These are phyloP conservation scores for Mungos mungo DNA, from an alignment of 2,113 vertebrate species.

Conservation along the genomic window DNA sequence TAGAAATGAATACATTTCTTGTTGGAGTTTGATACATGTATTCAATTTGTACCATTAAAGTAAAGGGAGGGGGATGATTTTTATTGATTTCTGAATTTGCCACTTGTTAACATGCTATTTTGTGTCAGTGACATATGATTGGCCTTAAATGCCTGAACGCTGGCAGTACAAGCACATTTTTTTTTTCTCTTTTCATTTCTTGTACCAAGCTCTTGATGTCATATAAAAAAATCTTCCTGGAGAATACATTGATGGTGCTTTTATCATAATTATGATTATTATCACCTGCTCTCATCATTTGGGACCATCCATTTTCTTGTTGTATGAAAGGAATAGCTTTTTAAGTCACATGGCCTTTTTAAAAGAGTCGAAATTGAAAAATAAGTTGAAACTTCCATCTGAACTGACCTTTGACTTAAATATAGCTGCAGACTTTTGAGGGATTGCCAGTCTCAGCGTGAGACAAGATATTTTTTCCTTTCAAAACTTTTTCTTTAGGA, in stretches of 20 bases:
- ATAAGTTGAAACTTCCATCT: conserved; percentile 56
- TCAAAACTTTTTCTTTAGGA: conserved; percentile 9
- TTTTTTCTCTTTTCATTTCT: conserved; percentile 29
- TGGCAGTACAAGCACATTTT: not conserved
- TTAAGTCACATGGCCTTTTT: conserved; percentile 62
- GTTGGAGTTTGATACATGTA: not conserved
- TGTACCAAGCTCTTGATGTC: conserved; percentile 18
- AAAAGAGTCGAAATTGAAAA: conserved; percentile 67
- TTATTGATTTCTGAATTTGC: conserved; percentile 36
- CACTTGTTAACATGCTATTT: not conserved
- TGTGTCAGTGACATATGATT: conserved; percentile 22
- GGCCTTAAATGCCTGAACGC: not conserved
- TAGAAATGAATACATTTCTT: not conserved
- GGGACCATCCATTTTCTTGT: conserved; percentile 61
- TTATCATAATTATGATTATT: conserved; percentile 76
- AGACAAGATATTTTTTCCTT: not conserved
- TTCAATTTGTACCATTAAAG: conserved; percentile 41
- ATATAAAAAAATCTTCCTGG: conserved; percentile 47
- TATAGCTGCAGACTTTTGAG: not conserved
- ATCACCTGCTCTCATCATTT: conserved; percentile 54
- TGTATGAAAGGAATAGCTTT: conserved; percentile 38
- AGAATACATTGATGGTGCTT: conserved; percentile 55
- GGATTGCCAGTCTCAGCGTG: not conserved
- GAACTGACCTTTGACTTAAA: conserved; percentile 52
- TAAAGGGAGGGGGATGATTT: not conserved